These are phyloP conservation scores for Hybos culiciformis DNA, from an alignment of 2,888 invertebrate genomes.

Conservation along the genomic window DNA sequence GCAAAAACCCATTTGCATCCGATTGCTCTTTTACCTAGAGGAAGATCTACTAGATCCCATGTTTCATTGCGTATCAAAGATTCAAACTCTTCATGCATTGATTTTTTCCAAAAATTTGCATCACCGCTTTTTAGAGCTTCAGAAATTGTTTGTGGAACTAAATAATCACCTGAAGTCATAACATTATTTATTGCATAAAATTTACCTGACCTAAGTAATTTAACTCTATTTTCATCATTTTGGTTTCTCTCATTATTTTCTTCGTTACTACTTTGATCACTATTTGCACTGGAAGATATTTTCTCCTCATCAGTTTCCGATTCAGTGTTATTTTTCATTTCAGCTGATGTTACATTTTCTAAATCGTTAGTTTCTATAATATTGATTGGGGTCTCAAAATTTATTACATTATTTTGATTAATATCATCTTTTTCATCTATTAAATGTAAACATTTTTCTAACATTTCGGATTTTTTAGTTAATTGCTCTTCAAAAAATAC, in stretches of 20 bases:
- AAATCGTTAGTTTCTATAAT: too few species aligned
- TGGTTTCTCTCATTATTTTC: too few species aligned
- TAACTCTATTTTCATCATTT: too few species aligned
- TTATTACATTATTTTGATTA: not conserved
- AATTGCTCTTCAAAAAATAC: not conserved
- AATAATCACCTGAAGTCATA: not conserved
- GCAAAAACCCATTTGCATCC: conserved; percentile 10
- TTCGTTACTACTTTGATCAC: too few species aligned
- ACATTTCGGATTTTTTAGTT: too few species aligned
- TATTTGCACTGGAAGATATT: too few species aligned
- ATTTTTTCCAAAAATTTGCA: not conserved
- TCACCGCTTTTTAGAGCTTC: conserved; percentile 1
- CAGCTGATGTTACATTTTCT: too few species aligned
- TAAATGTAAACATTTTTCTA: too few species aligned
- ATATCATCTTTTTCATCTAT: not conserved
- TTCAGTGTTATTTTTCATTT: not conserved
- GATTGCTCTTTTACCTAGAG: conserved; percentile 1
- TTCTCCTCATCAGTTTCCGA: not conserved
- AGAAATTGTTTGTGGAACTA: not conserved
- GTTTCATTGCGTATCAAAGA: not conserved
- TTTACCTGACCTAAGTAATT: too few species aligned
- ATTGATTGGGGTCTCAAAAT: not conserved
- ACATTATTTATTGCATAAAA: not conserved
- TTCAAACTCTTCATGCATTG: conserved; percentile 2
- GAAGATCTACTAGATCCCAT: conserved; percentile 1